Evolutionary conservation across 2,797 vertebrate genomes (phyloP).

Genomic region (Sebastes oblongus): DNA sequence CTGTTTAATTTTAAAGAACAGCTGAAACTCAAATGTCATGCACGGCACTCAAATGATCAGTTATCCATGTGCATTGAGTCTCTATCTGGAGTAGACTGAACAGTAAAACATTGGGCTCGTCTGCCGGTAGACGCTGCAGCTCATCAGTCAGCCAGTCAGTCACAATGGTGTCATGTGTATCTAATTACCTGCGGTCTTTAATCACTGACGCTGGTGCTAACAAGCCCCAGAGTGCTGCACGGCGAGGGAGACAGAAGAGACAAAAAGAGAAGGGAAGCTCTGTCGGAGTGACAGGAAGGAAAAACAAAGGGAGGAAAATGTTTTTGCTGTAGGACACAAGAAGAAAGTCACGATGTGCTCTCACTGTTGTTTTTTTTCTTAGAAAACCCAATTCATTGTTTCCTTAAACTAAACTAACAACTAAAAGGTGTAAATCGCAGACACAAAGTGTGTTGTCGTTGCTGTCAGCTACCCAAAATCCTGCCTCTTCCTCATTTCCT

Average conservation of each 20-base stretch:
- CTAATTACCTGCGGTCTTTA: conserved; percentile 72
- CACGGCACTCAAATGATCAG: neutral
- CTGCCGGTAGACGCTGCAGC: conserved; percentile 7
- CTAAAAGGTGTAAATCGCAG: neutral
- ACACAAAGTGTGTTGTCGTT: neutral
- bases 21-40: neutral
- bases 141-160: conserved; percentile 47
- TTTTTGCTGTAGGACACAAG: neutral
- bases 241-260: conserved; percentile 17
- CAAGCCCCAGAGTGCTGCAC: conserved; percentile 45
- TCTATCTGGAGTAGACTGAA: neutral
- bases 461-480: neutral
- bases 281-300: neutral
- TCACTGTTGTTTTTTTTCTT: neutral
- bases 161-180: conserved; percentile 68
- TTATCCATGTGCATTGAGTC: neutral
- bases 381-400: neutral
- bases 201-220: conserved; percentile 62
- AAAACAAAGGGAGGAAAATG: neutral
- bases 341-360: neutral
- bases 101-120: neutral
- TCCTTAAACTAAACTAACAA: neutral
- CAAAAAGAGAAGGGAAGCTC: neutral
- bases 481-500: neutral
- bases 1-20: neutral